phyloP scores from a whole-genome alignment of 2,113 vertebrate genomes.

The Telmatochromis sp. region DNA sequence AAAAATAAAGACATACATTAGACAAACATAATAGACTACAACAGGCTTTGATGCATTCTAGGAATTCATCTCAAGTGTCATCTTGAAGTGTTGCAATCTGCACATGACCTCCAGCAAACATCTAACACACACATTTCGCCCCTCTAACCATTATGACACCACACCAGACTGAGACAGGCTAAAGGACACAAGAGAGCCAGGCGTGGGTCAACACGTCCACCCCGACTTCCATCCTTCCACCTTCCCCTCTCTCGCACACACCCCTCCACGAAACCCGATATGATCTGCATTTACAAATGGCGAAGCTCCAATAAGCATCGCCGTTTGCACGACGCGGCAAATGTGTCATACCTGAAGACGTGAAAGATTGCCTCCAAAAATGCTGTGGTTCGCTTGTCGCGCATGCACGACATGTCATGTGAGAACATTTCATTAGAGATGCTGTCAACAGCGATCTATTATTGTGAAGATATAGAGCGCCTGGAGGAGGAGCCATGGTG shows the following conservation, averaged over 20 bases:
- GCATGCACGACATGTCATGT: slow-evolving; percentile 4
- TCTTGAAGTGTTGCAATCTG: not conserved
- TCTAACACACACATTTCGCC: not conserved
- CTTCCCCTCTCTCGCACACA: not conserved
- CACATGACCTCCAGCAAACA: not conserved
- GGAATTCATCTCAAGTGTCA: not conserved
- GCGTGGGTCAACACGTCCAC: not conserved
- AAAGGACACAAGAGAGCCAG: not conserved
- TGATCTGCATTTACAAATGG: not conserved
- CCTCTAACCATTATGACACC: slow-evolving; percentile 9
- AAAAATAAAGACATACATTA: not conserved
- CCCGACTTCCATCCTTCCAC: not conserved
- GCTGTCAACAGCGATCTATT: slow-evolving; percentile 51
- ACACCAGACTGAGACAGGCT: not conserved
- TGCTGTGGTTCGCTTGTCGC: not conserved
- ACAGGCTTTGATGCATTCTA: not conserved
- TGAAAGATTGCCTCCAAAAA: not conserved
- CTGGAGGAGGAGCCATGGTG: slow-evolving; percentile 29
- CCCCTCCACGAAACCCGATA: not conserved
- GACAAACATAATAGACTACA: not conserved
- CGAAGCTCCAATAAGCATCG: not conserved
- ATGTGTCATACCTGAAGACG: slow-evolving; percentile 30
- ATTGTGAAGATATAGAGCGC: slow-evolving; percentile 14
- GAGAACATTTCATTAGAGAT: slow-evolving; percentile 54
- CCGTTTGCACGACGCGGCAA: not conserved